Conservation (phyloP, 64 coral and sea anemone species). For the Porites australiensis region DNA sequence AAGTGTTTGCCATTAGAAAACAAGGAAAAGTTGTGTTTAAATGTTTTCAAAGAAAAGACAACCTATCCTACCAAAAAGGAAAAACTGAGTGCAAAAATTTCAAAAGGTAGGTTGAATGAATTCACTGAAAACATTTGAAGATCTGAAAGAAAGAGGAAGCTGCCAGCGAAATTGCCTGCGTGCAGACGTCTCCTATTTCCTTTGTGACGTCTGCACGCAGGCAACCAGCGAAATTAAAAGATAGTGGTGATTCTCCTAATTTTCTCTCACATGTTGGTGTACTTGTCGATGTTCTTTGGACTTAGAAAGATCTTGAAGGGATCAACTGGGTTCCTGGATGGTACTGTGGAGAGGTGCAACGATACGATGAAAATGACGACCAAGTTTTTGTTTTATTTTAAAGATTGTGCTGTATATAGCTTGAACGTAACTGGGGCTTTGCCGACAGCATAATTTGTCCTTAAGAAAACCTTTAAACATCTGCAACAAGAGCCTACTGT, state of each 20-base stretch:
- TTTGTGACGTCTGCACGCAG: no score
- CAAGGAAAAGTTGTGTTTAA: neutral
- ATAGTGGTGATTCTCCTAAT: constrained; percentile 8
- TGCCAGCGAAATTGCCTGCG: constrained; percentile 29
- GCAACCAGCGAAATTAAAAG: constrained; percentile 30
- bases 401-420: constrained; percentile 36
- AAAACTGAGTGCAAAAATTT: neutral
- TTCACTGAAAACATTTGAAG: neutral
- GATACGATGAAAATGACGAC: constrained; percentile 35
- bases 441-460: constrained; percentile 25
- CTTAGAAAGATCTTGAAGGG: constrained; percentile 30
- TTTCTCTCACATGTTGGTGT: neutral
- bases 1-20: constrained; percentile 10
- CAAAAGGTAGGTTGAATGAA: neutral
- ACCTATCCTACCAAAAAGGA: neutral
- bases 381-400: constrained; percentile 30
- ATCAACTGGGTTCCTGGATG: constrained; percentile 27
- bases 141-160: constrained; percentile 36
- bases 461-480: constrained; percentile 5
- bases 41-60: neutral
- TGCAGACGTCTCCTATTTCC: no score
- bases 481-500: neutral
- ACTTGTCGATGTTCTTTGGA: constrained; percentile 44
- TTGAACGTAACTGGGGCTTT: constrained; percentile 28
- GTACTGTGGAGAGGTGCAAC: constrained; percentile 26